These are phyloP conservation scores for Drosophila chauvacae DNA, from an alignment of 1,140 invertebrate genomes.

Conservation along the genomic window DNA sequence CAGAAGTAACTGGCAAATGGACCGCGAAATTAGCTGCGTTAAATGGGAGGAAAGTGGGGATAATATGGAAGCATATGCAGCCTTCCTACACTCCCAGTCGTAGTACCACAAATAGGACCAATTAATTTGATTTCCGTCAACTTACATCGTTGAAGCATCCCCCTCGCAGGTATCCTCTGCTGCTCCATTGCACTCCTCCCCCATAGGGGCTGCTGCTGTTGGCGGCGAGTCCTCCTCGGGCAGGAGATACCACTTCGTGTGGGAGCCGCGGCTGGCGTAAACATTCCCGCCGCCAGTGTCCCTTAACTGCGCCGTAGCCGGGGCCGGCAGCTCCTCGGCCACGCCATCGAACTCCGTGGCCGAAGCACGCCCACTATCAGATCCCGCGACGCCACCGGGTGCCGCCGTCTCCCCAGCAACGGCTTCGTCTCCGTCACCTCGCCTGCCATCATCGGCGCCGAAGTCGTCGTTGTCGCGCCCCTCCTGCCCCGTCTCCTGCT, in stretches of 20 bases:
- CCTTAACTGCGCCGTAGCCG: conserved; percentile 22
- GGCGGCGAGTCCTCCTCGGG: conserved; percentile 25
- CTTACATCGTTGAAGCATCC: conserved; percentile 22
- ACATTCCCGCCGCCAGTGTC: conserved; percentile 10
- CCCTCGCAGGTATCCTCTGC: neutral
- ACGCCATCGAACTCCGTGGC: conserved; percentile 65
- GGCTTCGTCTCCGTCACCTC: conserved; percentile 8
- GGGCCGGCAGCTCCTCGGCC: conserved; percentile 23
- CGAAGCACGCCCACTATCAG: conserved; percentile 71
- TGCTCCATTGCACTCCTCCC: conserved; percentile 21
- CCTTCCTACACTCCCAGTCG: neutral
- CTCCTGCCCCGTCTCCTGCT: conserved; percentile 10
- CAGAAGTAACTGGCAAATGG: conserved; percentile 25
- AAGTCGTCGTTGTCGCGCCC: conserved; percentile 20
- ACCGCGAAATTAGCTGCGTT: conserved; percentile 23
- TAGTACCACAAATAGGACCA: neutral
- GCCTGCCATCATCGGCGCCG: conserved; percentile 36
- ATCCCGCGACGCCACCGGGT: neutral
- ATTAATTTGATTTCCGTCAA: neutral
- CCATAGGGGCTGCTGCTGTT: neutral
- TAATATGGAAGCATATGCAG: neutral
- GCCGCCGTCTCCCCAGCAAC: neutral
- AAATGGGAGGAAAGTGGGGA: neutral
- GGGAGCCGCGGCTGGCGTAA: conserved; percentile 52
- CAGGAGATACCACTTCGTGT: conserved; percentile 69